Base-by-base conservation (phyloP, 2,888 invertebrate species). In the Mesoligia furuncula region DNA sequence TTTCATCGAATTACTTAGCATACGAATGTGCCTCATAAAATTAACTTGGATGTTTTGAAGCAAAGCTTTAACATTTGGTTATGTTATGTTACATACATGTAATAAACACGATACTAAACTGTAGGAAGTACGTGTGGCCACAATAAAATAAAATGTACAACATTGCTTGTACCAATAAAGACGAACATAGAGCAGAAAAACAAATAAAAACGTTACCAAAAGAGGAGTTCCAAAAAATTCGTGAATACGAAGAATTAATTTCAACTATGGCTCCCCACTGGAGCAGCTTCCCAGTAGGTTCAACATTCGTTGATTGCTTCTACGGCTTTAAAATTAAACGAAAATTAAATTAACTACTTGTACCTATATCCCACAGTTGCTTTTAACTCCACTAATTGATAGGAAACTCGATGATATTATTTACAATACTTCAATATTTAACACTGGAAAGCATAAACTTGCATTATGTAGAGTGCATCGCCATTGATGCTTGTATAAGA, bases 241-340 rank as follows among this genome's bases (percentile, higher is more conserved):
- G 70, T 77, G 48, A 84, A 88, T 80, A 87, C 59, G n/a, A 86
- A 86, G 77, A 89, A 85, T 84, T 83, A 67, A 89, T 88, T 82
- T 72, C 68, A 87, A 89, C 85, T 88, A 87, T 78, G 65, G 70
- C 73, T 76, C 72, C 80, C 81, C 84, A 82, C 80, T 85, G 79
- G 74, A 86, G 74, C 77, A 73, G 64, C 79, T 74, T 86, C 85
- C 77, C 83, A 77, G 68, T 75, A 74, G 83, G 73, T 81, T 74
- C 42, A 82, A 90, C 84, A 88, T 86, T 71, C 82, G 61, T 80
- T 75, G 74, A 82, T 84, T 78, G 80, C 83, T 85, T 87, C 75
- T 76, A 73, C 79, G 70, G 69, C 73, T 79, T 79, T 39, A 45
- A 77, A 81, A 77, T 80, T 61, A 42, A 57, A 85, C 36, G 24